Conservation (phyloP, 64 coral and sea anemone species). For the Trachythela sp. region DNA sequence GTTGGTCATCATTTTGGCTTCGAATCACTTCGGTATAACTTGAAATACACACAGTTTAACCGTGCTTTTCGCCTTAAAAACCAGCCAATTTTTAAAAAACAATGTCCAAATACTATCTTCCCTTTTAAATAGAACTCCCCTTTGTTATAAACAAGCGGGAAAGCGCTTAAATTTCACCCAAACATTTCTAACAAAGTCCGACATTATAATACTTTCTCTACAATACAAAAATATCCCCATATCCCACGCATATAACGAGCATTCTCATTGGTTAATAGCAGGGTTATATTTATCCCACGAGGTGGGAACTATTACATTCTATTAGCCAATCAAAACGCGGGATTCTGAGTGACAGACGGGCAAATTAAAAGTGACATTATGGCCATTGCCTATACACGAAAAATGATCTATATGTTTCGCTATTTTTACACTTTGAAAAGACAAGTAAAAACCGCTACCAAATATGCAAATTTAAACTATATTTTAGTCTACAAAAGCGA, state of each 20-base stretch:
- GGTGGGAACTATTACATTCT: background rate
- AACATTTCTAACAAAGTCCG: background rate
- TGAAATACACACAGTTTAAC: background rate
- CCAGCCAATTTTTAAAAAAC: background rate
- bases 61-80: background rate
- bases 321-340: background rate
- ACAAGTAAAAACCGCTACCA: background rate
- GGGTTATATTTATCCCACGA: background rate
- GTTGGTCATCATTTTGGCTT: constrained; percentile 9
- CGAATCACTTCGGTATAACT: background rate
- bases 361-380: background rate
- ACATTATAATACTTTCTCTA: background rate
- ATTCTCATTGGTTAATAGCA: background rate
- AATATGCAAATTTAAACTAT: background rate
- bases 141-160: background rate
- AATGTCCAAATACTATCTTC: background rate
- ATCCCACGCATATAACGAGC: background rate
- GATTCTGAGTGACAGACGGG: background rate
- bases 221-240: background rate
- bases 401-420: background rate
- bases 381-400: background rate
- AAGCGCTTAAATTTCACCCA: background rate
- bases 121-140: background rate
- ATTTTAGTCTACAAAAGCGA: background rate
- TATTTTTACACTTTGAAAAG: background rate